Conservation (phyloP, 1,140 invertebrate genomes). For the Drosophila equinoxialis region DNA sequence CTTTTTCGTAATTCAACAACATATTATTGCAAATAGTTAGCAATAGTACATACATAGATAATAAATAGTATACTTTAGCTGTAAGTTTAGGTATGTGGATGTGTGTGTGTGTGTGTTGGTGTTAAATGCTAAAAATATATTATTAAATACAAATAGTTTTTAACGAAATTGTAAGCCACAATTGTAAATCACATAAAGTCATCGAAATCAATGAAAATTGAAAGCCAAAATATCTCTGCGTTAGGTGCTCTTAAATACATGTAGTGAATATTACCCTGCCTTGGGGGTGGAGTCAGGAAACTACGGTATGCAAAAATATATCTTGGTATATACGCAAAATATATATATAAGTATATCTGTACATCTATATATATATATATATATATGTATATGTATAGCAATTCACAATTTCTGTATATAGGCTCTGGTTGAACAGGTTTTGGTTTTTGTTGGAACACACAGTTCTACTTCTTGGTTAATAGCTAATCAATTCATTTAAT, state of each 20-base stretch:
- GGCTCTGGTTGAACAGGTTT: constrained; percentile 17
- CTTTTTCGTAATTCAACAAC: constrained; percentile 49
- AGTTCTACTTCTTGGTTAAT: constrained; percentile 14
- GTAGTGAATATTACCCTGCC: constrained; percentile 26
- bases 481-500: constrained; percentile 28
- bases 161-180: constrained; percentile 71
- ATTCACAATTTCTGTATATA: constrained; percentile 26
- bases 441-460: neutral
- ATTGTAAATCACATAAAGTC: constrained; percentile 71
- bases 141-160: constrained; percentile 60
- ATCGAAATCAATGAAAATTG: constrained; percentile 39
- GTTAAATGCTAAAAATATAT: constrained; percentile 45
- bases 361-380: too few species aligned
- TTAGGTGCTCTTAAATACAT: constrained; percentile 33
- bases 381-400: constrained; percentile 13
- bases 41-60: constrained; percentile 41
- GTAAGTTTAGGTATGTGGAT: constrained; percentile 30
- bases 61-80: constrained; percentile 51
- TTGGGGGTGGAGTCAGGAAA: constrained; percentile 3
- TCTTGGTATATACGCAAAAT: constrained; percentile 30
- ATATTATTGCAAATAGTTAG: constrained; percentile 59
- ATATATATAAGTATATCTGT: constrained; percentile 17
- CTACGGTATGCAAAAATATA: constrained; percentile 64
- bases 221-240: constrained; percentile 38
- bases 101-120: constrained; percentile 20